phyloP scores from a whole-genome alignment of 92 coral and sea anemone genomes.

The Porites rus region DNA sequence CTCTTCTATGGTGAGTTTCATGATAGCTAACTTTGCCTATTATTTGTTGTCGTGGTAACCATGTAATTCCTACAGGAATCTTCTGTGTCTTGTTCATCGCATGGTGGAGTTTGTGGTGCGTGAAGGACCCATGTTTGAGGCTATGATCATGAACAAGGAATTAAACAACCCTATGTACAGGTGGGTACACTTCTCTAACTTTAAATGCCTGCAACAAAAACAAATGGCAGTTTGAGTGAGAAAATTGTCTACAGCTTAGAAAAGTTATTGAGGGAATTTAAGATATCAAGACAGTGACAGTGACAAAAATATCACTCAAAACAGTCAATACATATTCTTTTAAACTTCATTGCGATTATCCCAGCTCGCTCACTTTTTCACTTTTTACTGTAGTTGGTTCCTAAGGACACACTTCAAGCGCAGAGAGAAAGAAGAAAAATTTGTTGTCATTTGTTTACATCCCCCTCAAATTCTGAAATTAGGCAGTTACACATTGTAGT shows the following conservation, averaged over 20 bases:
- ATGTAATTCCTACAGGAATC: constrained; percentile 81
- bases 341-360: no score
- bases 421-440: no score
- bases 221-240: no score
- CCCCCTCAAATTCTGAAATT: no score
- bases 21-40: constrained; percentile 58
- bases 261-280: not conserved
- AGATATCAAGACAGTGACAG: no score
- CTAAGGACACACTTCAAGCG: no score
- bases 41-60: constrained; percentile 66
- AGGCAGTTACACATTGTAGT: no score
- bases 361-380: no score
- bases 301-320: no score
- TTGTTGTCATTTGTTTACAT: no score
- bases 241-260: not conserved
- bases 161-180: constrained; percentile 91
- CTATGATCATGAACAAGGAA: constrained; percentile 99
- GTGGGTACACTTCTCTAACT: constrained; percentile 24
- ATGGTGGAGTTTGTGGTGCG: constrained; percentile 97
- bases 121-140: constrained; percentile 99
- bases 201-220: not conserved
- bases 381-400: no score
- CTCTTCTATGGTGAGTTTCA: constrained; percentile 3
- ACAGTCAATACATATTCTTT: no score
- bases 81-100: constrained; percentile 91